Evolutionary conservation across 2,113 vertebrate species (phyloP).

Genomic region (Polypterus senegalus): DNA sequence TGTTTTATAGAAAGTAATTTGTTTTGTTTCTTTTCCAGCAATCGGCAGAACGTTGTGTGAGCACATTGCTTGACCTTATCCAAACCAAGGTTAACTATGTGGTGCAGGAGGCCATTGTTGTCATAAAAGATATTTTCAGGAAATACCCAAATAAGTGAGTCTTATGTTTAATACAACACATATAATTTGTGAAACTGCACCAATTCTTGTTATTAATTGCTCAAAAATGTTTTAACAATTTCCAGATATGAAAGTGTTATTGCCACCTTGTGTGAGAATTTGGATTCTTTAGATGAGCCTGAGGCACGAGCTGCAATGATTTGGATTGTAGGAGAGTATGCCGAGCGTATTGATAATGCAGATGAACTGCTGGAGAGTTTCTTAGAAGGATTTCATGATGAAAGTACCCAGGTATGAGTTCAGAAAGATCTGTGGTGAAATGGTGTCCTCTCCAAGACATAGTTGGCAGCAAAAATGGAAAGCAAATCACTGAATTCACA

Average conservation of each 20-base stretch:
- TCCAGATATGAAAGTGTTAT: constrained; percentile 89
- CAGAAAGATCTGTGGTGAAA: no score
- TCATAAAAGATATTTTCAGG: constrained; percentile 97
- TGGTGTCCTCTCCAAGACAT: no score
- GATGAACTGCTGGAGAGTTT: constrained; percentile 93
- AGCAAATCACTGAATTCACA: no score
- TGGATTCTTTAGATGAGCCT: constrained; percentile 88
- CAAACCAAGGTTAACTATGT: constrained; percentile 97
- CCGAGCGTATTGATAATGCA: constrained; percentile 84
- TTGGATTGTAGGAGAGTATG: constrained; percentile 94
- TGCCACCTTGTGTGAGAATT: constrained; percentile 87
- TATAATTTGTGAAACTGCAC: no score
- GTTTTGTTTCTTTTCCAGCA: constrained; percentile 49
- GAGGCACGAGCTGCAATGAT: constrained; percentile 94
- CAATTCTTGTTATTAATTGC: no score
- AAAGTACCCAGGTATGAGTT: constrained; percentile 82
- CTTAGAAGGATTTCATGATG: constrained; percentile 90
- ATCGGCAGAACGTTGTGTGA: constrained; percentile 92
- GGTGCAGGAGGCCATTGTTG: constrained; percentile 94
- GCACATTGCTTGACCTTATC: constrained; percentile 89
- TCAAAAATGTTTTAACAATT: not conserved
- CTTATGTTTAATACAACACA: not conserved
- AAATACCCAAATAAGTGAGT: constrained; percentile 98
- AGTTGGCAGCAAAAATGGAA: no score
- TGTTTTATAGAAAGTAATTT: not conserved